Evolutionary conservation across 2,888 invertebrate genomes (phyloP).

Genomic region (Lepas anatifera): DNA sequence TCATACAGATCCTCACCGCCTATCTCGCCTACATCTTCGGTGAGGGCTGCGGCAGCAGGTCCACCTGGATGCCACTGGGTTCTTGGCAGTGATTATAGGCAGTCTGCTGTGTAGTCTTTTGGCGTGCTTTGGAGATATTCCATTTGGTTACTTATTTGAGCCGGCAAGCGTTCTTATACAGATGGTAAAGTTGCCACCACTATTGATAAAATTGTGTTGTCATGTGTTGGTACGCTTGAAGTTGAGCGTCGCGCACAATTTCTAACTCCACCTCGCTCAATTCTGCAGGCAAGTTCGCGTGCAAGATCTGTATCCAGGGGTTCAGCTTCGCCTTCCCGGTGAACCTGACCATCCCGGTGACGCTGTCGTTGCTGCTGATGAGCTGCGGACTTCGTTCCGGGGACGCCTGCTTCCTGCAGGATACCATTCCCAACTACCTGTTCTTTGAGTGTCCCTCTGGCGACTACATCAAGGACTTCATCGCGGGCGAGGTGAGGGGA

Average conservation of each 20-base stretch:
- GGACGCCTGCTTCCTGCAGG: conserved; percentile 79
- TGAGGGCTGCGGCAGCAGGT: no score
- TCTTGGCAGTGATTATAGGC: no score
- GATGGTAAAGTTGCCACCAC: no score
- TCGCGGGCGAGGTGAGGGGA: conserved; percentile 53
- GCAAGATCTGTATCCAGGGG: conserved; percentile 92
- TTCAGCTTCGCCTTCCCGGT: conserved; percentile 96
- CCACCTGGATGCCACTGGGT: no score
- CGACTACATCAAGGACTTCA: conserved; percentile 67
- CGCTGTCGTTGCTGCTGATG: conserved; percentile 73
- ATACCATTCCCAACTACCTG: conserved; percentile 71
- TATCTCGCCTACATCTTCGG: conserved; percentile 83
- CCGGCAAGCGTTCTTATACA: no score
- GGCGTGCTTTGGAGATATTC: no score
- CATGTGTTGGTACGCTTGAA: no score
- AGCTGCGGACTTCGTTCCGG: conserved; percentile 75
- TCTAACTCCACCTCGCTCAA: no score
- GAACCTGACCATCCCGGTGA: conserved; percentile 78
- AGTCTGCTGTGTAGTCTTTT: no score
- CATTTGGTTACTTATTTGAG: no score
- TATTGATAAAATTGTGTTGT: no score
- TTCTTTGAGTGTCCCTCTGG: conserved; percentile 83
- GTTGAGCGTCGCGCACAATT: no score
- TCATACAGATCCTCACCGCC: conserved; percentile 68
- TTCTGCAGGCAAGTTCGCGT: conserved; percentile 73